A percentile compares a stretch with the other conserved stretches of the same genome.
Evolutionary conservation across 2,888 invertebrate species (phyloP).

Genomic region (Venusia cambrica): DNA sequence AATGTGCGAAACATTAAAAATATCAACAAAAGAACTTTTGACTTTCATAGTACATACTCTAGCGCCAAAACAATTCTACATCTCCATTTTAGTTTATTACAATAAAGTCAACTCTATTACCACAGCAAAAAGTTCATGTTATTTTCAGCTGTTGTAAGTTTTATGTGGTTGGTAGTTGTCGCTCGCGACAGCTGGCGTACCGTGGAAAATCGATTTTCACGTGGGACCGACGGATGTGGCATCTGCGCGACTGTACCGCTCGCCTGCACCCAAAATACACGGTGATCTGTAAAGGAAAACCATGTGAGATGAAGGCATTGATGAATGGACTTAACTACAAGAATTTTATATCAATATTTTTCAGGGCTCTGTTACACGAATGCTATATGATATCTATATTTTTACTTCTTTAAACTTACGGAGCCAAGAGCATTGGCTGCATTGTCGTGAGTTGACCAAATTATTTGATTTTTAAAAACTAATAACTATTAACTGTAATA

Average conservation of each 20-base stretch:
- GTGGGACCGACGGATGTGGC: constrained; percentile 77
- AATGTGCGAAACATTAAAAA: constrained; percentile 81
- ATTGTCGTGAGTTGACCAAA: too few species aligned
- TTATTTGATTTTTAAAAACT: too few species aligned
- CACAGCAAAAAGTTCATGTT: constrained; percentile 29
- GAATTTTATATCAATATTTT: too few species aligned
- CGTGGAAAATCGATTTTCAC: constrained; percentile 81
- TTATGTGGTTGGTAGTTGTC: constrained; percentile 56
- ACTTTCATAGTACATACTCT: constrained; percentile 73
- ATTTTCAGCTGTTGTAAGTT: constrained; percentile 26
- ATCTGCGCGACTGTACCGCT: constrained; percentile 71
- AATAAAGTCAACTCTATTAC: constrained; percentile 37
- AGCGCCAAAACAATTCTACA: constrained; percentile 38
- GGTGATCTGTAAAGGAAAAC: constrained; percentile 50
- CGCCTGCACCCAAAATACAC: constrained; percentile 65
- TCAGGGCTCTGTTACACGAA: too few species aligned
- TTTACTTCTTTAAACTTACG: too few species aligned
- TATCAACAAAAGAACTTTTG: constrained; percentile 80
- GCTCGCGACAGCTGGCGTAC: constrained; percentile 76
- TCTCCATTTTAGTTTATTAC: constrained; percentile 18
- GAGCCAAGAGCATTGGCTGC: too few species aligned
- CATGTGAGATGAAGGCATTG: constrained; percentile 14
- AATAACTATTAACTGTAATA: too few species aligned
- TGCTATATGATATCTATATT: too few species aligned
- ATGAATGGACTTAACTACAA: too few species aligned